Base-by-base conservation (phyloP, 2,113 vertebrate species). In the Gavia stellata region DNA sequence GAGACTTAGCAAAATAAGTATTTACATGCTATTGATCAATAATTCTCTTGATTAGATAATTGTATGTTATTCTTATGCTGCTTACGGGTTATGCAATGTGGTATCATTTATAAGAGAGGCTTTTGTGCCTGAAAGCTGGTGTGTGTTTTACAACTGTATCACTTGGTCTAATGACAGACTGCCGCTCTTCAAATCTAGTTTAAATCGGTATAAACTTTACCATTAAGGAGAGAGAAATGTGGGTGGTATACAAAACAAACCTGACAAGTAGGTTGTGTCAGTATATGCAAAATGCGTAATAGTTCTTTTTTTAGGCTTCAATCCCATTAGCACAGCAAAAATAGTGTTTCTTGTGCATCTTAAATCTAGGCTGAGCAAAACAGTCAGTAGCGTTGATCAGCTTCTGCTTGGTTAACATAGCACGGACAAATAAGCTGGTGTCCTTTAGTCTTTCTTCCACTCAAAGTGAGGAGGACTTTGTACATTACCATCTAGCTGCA, bases 401-500 rank as follows among this genome's bases (percentile, higher is more conserved):
- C 45, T 73, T 81, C 65, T 72, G 61, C 70, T 58, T 58, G 42
- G 24, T 50, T 74, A 77, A 86, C 25, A 6, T 5, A 80, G 49
- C 61, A 36, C 10, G 33, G 59, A 25, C 25, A n/a, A 23, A 65
- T 52, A 55, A 71, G 15, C 19, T 49, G 24, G 13, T 77, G 52
- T 21, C 23, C 36, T 81, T 79, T 16, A 44, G 34, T 52, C 61
- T 68, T 87, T 52, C 36, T 78, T 38, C 19, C 7, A 23, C 55
- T 58, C 20, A 6, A 17, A 47, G 56, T 2, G 11, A 79, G 61
- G n/a, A 83, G 56, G 36, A 29, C 36, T 61, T 29, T 53, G 42
- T 31, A 45, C 1, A 0, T 25, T 25, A 17, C 12, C 1, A 1
- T 1, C 6, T 15, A 66, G 73, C 83, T 67, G 68, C 26, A 42